Conservation (phyloP, 2,888 invertebrate species). For the Sericinus montela region DNA sequence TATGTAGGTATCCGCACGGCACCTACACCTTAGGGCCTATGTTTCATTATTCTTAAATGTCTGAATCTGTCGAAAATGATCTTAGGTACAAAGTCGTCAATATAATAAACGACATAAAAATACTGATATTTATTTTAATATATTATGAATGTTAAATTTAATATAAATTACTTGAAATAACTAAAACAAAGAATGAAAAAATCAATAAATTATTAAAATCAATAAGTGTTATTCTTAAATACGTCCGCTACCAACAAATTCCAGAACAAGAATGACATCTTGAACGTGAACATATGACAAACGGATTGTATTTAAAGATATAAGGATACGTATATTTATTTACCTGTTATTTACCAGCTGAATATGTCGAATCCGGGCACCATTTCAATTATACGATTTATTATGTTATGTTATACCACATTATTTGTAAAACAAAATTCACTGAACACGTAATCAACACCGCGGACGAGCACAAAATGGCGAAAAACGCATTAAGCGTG, state of each 20-base stretch:
- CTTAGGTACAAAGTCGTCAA: too few relatives aligned
- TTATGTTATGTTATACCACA: background rate
- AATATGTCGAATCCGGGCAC: background rate
- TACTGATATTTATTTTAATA: too few relatives aligned
- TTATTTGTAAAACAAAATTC: background rate
- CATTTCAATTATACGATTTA: background rate
- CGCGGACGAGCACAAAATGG: slow-evolving; percentile 9
- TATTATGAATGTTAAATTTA: too few relatives aligned
- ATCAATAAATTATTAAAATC: background rate
- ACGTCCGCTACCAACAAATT: background rate
- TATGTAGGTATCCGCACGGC: too few relatives aligned
- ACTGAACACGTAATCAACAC: slow-evolving; percentile 8
- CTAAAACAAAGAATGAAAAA: too few relatives aligned
- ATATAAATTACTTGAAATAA: too few relatives aligned
- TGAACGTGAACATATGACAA: background rate
- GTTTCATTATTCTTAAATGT: too few relatives aligned
- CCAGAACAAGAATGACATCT: slow-evolving; percentile 2
- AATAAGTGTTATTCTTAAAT: background rate
- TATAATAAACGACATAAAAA: too few relatives aligned
- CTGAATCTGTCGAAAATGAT: too few relatives aligned
- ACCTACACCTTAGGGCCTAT: too few relatives aligned
- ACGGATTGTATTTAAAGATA: background rate
- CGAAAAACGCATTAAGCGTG: background rate
- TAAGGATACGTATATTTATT: background rate
- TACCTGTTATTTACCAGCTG: background rate